Percentiles rank a stretch among this genome's conserved stretches.
Conservation (phyloP, 64 coral and sea anemone genomes). For the Platygyra sinensis region DNA sequence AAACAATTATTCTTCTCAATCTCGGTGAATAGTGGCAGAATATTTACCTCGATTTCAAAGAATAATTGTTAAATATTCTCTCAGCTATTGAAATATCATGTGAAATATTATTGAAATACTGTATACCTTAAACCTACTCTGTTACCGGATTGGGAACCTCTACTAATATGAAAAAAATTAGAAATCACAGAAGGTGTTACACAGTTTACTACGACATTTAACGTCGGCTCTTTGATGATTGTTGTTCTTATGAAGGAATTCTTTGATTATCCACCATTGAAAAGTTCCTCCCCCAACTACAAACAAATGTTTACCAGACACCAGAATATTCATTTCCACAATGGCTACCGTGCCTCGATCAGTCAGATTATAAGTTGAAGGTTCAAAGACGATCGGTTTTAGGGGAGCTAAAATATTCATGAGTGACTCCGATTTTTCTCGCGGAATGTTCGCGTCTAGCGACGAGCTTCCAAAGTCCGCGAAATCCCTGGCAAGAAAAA, state of each 20-base stretch:
- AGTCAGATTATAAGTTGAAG: slow-evolving; percentile 37
- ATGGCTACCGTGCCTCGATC: slow-evolving; percentile 87
- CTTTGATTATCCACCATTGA: slow-evolving; percentile 74
- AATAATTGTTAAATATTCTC: too few relatives aligned
- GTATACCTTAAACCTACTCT: too few relatives aligned
- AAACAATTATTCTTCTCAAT: too few relatives aligned
- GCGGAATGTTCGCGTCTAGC: not conserved
- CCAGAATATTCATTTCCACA: slow-evolving; percentile 95
- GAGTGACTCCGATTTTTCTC: slow-evolving; percentile 31
- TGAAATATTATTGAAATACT: too few relatives aligned
- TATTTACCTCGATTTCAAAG: too few relatives aligned
- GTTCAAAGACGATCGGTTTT: slow-evolving; percentile 50
- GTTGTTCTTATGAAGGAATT: slow-evolving; percentile 45
- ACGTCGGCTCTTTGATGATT: too few relatives aligned
- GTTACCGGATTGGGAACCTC: too few relatives aligned
- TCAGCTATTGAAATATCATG: too few relatives aligned
- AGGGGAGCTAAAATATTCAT: slow-evolving; percentile 44
- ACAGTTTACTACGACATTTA: too few relatives aligned
- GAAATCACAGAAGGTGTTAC: too few relatives aligned
- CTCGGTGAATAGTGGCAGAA: too few relatives aligned
- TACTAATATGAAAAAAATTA: too few relatives aligned
- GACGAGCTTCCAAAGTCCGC: slow-evolving; percentile 73
- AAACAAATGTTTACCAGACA: slow-evolving; percentile 65
- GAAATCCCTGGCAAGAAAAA: slow-evolving; percentile 85
- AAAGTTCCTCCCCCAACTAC: slow-evolving; percentile 83